These are phyloP conservation scores for Alloplasta piceator DNA, from an alignment of 2,888 invertebrate species.

Conservation along the genomic window DNA sequence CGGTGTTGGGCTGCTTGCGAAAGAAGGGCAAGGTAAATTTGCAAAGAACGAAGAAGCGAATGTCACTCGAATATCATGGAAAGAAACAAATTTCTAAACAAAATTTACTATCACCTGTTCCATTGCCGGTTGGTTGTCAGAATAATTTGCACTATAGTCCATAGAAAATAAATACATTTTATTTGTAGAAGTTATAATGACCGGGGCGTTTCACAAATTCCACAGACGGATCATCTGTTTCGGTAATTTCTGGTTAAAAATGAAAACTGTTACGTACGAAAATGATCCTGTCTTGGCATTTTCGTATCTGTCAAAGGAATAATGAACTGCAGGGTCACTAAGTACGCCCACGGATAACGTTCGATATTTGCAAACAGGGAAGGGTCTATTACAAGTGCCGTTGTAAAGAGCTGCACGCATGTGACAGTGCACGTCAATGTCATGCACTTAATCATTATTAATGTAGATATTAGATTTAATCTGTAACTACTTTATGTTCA, in stretches of 20 bases:
- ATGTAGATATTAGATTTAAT: no score
- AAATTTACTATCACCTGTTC: not conserved
- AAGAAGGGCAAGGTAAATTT: not conserved
- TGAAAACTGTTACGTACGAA: not conserved
- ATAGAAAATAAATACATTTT: not conserved
- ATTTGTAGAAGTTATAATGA: not conserved
- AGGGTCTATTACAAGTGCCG: no score
- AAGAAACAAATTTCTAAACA: not conserved
- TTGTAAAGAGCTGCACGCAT: no score
- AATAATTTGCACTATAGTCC: slow-evolving; percentile 17
- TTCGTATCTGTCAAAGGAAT: no score
- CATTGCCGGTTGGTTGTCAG: not conserved
- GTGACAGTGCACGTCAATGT: no score
- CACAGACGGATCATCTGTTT: not conserved
- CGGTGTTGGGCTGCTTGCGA: not conserved
- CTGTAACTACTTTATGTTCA: no score
- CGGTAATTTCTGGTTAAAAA: not conserved
- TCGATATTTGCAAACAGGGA: no score
- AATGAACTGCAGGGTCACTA: no score
- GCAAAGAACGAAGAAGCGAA: not conserved
- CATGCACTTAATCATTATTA: no score
- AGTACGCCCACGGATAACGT: no score
- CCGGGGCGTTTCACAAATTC: not conserved
- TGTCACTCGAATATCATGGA: not conserved
- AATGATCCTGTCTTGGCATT: not conserved